These are phyloP conservation scores for Lampris incognitus DNA, from an alignment of 2,113 vertebrate species.

Conservation along the genomic window DNA sequence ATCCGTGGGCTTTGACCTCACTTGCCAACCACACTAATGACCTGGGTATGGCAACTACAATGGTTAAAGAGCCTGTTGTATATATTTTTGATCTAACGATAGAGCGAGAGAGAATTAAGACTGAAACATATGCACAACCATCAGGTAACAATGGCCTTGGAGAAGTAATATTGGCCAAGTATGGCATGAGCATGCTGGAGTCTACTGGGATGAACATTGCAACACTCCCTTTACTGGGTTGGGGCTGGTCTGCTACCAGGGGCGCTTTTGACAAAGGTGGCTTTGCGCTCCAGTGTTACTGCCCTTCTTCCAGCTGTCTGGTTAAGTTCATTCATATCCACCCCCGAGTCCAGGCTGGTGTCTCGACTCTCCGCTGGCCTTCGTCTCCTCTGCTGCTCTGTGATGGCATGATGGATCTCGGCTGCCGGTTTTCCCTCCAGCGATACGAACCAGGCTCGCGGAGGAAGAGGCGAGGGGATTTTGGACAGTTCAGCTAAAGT, in stretches of 20 bases:
- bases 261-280: conserved; percentile 87
- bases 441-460: conserved; percentile 93
- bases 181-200: background rate
- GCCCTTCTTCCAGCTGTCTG: conserved; percentile 72
- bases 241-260: conserved; percentile 76
- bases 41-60: too few relatives aligned
- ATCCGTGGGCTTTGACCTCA: too few relatives aligned
- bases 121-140: too few relatives aligned
- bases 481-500: conserved; percentile 84
- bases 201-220: background rate
- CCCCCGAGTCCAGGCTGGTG: conserved; percentile 92
- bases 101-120: too few relatives aligned
- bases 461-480: conserved; percentile 83
- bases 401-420: conserved; percentile 89
- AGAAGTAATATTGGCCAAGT: too few relatives aligned
- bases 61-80: too few relatives aligned
- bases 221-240: conserved; percentile 17
- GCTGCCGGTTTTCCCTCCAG: conserved; percentile 90
- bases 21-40: too few relatives aligned
- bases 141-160: too few relatives aligned
- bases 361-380: conserved; percentile 88
- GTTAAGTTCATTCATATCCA: conserved; percentile 91
- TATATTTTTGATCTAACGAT: too few relatives aligned
- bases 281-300: conserved; percentile 84
- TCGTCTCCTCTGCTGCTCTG: conserved; percentile 87